Evolutionary conservation across 92 coral and sea anemone genomes (phyloP), one percentile per base, ranked within the genome.

Genomic region (Pocillopora grandis): DNA sequence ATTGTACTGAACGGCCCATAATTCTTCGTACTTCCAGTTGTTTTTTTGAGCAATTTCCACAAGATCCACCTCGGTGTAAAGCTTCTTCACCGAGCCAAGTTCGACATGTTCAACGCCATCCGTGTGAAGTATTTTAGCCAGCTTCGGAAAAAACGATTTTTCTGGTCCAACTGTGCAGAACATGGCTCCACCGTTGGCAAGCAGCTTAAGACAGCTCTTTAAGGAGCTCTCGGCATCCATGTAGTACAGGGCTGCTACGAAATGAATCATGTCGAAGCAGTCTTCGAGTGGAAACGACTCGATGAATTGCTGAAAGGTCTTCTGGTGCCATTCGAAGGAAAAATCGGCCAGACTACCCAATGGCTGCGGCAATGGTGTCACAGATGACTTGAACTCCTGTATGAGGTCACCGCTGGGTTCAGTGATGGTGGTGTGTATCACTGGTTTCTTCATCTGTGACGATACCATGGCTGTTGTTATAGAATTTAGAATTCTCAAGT

Each of bases 301-400:
- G 10, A 37, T 15, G 70, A 61, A 77, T 19, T 20, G 19, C 19
- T 36, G 36, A 2, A 77, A 18, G 6, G 81, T 77, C 58, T 12
- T 61, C 70, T 61, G 9, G 27, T 63, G 81, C 81, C 81, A 77
- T 37, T 77, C 58, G 81, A 77, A 77, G 1, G 81, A 61, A 12
- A 77, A 20, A n/a, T 77, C 57, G 1, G 70, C 81, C 71, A 36
- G 0, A 12, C 18, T 33, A 60, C 18, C 31, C 4, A 35, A 70
- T 10, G 69, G 58, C 42, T 61, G 57, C 5, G 81, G 81, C 6
- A 60, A 15, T 0, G 66, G 31, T 8, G 66, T n/a, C 18, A 77
- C 70, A 2, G 66, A 37, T 0, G 69, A 6, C 58, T 62, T 31
- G 33, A 61, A 77, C 42, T 62, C 71, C 4, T n/a, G 33, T 36